A percentile compares a stretch with the other conserved stretches of the same genome.
Evolutionary conservation across 2,888 invertebrate species (phyloP).

Genomic region (Cosmorhoe ocellata): DNA sequence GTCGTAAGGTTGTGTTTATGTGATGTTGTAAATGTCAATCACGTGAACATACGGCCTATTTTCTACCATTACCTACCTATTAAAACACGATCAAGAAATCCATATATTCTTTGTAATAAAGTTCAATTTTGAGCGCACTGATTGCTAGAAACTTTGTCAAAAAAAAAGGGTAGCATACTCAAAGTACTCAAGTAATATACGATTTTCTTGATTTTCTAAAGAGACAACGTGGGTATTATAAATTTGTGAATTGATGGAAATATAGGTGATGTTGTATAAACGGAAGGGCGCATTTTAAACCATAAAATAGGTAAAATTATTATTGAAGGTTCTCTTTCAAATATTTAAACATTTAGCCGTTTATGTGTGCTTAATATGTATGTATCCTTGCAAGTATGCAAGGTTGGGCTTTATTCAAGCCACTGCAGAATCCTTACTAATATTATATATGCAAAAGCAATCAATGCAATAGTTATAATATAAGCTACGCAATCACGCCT

Average conservation of each 20-base stretch:
- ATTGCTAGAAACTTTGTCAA: not conserved
- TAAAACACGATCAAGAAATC: not conserved
- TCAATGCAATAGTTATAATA: no score
- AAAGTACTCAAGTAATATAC: constrained; percentile 55
- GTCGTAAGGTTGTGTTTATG: constrained; percentile 71
- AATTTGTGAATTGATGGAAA: constrained; percentile 43
- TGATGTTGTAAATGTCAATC: constrained; percentile 67
- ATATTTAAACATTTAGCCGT: no score
- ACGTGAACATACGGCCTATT: constrained; percentile 23
- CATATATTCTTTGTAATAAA: constrained; percentile 28
- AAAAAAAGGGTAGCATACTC: constrained; percentile 56
- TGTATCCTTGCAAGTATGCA: no score
- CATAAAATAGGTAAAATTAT: not conserved
- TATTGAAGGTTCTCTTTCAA: no score
- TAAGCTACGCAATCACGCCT: no score
- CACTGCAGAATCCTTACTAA: no score
- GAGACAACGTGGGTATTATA: constrained; percentile 45
- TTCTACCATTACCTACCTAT: not conserved
- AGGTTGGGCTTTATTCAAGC: no score
- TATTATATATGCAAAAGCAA: no score
- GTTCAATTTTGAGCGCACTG: constrained; percentile 15
- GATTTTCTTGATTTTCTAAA: constrained; percentile 47
- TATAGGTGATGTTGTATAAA: constrained; percentile 63
- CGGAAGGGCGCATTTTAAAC: constrained; percentile 59
- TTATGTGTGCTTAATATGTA: no score